Evolutionary conservation across 2,113 vertebrate genomes (phyloP).

Genomic region (Camelus dromedarius): DNA sequence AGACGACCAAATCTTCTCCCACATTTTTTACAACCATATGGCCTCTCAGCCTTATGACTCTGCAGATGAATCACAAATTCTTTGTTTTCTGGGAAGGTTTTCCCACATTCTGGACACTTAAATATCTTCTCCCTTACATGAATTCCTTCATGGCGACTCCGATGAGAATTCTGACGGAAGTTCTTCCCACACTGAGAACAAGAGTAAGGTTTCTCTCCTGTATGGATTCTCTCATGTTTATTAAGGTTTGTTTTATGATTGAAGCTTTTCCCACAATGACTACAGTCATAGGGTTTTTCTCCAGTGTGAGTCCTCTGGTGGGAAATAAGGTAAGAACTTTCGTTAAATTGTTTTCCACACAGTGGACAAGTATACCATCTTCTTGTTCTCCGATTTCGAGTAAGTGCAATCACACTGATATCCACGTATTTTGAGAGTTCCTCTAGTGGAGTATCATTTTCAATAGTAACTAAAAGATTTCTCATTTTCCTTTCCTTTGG

Average conservation of each 20-base stretch:
- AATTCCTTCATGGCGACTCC: conserved; percentile 80
- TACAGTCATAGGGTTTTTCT: conserved; percentile 89
- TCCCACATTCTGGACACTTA: conserved; percentile 76
- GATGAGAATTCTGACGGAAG: conserved; percentile 81
- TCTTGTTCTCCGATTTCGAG: conserved; percentile 64
- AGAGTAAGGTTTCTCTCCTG: conserved; percentile 91
- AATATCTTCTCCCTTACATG: conserved; percentile 77
- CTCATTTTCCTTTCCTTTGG: conserved; percentile 70
- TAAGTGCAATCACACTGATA: conserved; percentile 60
- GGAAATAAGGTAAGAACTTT: conserved; percentile 79
- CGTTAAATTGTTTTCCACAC: conserved; percentile 80
- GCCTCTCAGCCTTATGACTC: conserved; percentile 70
- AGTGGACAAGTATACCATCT: conserved; percentile 69
- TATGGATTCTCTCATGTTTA: conserved; percentile 91
- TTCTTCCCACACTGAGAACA: conserved; percentile 91
- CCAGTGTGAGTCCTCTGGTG: conserved; percentile 83
- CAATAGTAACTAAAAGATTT: conserved; percentile 74
- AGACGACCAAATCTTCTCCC: conserved; percentile 79
- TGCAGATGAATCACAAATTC: conserved; percentile 71
- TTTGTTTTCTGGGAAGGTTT: conserved; percentile 69
- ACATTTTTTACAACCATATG: conserved; percentile 79
- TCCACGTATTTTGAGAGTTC: conserved; percentile 79
- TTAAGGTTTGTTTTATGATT: conserved; percentile 91
- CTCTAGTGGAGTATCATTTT: conserved; percentile 74
- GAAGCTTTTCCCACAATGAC: conserved; percentile 91